These are phyloP conservation scores for Notothenia rossii DNA, from an alignment of 2,113 vertebrate genomes.

Conservation along the genomic window DNA sequence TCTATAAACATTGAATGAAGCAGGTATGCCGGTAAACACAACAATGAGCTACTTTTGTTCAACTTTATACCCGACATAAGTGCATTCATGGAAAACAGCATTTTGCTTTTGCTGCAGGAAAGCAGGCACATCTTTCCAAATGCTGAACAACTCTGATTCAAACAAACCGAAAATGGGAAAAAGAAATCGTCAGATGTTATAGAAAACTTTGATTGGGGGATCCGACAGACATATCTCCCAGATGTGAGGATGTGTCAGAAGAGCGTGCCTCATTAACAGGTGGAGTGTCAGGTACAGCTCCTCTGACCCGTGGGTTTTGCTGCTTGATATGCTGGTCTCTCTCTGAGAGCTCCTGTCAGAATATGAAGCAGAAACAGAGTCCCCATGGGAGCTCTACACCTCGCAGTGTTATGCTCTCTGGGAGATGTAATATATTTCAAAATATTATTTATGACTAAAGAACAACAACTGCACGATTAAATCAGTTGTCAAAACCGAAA, in stretches of 20 bases:
- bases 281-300: constrained; percentile 36
- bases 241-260: constrained; percentile 19
- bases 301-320: constrained; percentile 21
- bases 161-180: background rate
- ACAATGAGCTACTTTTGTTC: constrained; percentile 24
- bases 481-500: background rate
- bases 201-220: background rate
- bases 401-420: constrained; percentile 22
- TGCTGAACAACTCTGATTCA: background rate
- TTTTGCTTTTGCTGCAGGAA: constrained; percentile 8
- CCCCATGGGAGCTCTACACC: constrained; percentile 49
- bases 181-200: background rate
- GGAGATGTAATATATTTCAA: background rate
- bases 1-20: constrained; percentile 16
- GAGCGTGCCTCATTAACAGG: constrained; percentile 29
- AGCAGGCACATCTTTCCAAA: background rate
- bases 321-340: constrained; percentile 57
- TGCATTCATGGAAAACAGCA: constrained; percentile 19
- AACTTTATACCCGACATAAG: constrained; percentile 8
- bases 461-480: background rate
- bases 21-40: constrained; percentile 17
- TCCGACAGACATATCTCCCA: background rate
- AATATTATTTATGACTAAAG: background rate
- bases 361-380: constrained; percentile 56
- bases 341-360: constrained; percentile 41